phyloP scores from a whole-genome alignment of 2,888 invertebrate genomes.

The Flexamia atlantica region DNA sequence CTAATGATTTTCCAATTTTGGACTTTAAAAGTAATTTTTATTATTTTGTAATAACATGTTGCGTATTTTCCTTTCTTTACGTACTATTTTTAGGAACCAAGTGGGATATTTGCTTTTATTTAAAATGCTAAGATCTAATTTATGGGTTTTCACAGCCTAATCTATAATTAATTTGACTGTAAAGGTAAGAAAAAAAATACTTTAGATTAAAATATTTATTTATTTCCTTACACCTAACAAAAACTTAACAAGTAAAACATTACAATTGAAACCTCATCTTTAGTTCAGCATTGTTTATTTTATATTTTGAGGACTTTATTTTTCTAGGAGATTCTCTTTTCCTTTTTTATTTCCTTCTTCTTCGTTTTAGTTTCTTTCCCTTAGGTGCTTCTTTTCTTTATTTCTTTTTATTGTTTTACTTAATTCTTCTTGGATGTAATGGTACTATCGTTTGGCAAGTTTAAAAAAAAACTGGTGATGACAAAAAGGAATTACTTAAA shows the following conservation, averaged over 20 bases:
- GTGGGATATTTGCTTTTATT: neutral
- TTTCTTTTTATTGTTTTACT: no score
- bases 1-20: no score
- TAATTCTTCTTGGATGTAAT: conserved; percentile 8
- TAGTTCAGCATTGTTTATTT: neutral
- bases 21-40: neutral
- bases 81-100: conserved; percentile 1
- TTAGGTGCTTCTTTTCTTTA: no score
- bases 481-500: neutral
- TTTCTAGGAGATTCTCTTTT: conserved; percentile 7
- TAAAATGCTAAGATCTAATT: neutral
- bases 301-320: neutral
- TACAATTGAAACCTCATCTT: neutral
- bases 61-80: conserved; percentile 1
- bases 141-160: neutral
- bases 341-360: conserved; percentile 7
- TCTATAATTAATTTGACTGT: neutral
- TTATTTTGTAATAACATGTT: neutral
- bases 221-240: conserved; percentile 6
- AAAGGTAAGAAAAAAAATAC: neutral
- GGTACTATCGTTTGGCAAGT: neutral
- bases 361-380: neutral
- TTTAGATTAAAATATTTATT: conserved; percentile 12
- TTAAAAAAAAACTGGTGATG: neutral
- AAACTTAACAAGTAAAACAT: neutral